Evolutionary conservation across 2,888 invertebrate genomes (phyloP), one percentile per base, ranked within the genome.

Genomic region (Brenthis hecate): DNA sequence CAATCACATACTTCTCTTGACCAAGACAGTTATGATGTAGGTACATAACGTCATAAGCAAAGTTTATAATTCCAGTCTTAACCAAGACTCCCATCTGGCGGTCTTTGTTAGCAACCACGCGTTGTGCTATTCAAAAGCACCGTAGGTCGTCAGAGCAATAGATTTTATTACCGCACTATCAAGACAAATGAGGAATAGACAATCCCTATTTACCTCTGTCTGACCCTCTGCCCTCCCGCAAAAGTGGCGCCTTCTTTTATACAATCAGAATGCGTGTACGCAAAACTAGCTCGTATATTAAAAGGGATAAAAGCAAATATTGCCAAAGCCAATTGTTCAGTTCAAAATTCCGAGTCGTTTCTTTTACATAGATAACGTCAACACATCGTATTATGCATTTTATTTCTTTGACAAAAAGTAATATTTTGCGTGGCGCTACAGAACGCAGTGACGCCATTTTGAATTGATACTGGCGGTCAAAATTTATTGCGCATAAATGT

Each of bases 401-500:
- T 82, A 77, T 51, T 0, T 0, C 0, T 2, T 19, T 16, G 0
- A 0, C 0, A 69, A 79, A 86, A 72, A 76, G 84, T 79, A 65
- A 64, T 69, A 72, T 81, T 85, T 90, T 69, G 71, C n/a, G 57
- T 74, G 72, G 55, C 66, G 50, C 66, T 23, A 60, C 68, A 57
- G 53, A 64, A 58, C 69, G 87, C 75, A 82, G 80, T 88, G 81
- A 82, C 77, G 87, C 81, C 87, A 85, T 91, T 91, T 87, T 83
- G 84, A 76, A 80, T 80, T 82, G 83, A 81, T 79, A 82, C 79
- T 76, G 85, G 86, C 86, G 89, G 91, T 91, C 90, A 91, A 92
- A 92, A 92, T 92, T 92, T 92, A 92, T 92, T 91, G 92, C 89
- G 91, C 92, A 92, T 92, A 92, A 92, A 92, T 91, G 92, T 91